Evolutionary conservation across 2,113 vertebrate species (phyloP), one percentile per base, ranked within the genome.

Genomic region (Pollimyrus isidori): DNA sequence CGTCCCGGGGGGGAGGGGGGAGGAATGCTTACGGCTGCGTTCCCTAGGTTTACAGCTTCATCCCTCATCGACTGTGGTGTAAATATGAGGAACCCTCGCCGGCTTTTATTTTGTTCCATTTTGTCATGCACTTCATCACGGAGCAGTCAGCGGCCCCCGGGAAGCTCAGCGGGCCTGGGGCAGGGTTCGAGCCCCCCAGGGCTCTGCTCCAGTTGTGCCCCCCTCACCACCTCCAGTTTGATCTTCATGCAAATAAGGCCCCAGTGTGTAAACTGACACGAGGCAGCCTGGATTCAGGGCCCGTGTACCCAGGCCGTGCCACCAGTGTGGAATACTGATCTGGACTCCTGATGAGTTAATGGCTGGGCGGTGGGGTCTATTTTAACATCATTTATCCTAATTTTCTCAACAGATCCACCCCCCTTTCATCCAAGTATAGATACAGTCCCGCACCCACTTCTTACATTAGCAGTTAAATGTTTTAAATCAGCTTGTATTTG

Each of bases 51-150:
- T 89, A 48, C 80, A 62, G 53, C 80, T 53, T 84, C 53, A 85
- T 89, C 53, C 76, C 93, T 95, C 95, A 94, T 95, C 94, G 92
- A 92, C 94, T 80, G 26, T 91, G 93, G 92, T 92, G 92, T 95
- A 96, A 95, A 95, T 93, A 94, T 42, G 69, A 90, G 50, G 65
- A 89, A 23, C 65, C 56, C 48, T 87, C 84, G 11, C 1, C 69
- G 76, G 49, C 58, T 86, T 90, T 91, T 90, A 88, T 90, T 91
- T 91, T 90, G 69, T 89, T 91, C 86, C 90, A 6, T 69, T 88
- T 23, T 90, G 88, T 88, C 2, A 58, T 13, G 53, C 53, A 87
- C 53, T 87, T 46, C 53, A 45, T 87, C 53, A 87, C 56, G 21
- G 53, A 53, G 56, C 53, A 23, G 53, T 65, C 53, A 23, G 53